Evolutionary conservation across 2,888 invertebrate species (phyloP).

Genomic region (Zootermopsis nevadensis): DNA sequence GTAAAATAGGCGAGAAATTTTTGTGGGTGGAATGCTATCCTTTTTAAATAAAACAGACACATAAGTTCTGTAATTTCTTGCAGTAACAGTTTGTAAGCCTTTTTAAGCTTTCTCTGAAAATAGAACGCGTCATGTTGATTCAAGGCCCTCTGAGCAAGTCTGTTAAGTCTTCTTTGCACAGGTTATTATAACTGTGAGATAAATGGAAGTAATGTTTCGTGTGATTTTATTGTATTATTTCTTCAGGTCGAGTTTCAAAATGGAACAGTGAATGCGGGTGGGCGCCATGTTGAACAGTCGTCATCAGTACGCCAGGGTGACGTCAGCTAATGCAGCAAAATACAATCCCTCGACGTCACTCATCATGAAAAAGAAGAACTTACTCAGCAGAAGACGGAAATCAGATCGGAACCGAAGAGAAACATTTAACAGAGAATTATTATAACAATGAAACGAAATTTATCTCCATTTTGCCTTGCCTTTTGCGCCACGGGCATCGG

Average conservation of each 20-base stretch:
- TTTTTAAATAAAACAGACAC: no score
- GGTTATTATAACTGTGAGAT: no score
- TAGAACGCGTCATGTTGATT: no score
- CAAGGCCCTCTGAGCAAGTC: no score
- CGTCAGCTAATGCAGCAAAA: neutral
- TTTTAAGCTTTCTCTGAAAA: no score
- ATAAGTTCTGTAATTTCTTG: no score
- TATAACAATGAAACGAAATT: conserved; percentile 48
- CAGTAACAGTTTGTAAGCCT: no score
- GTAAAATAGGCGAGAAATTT: no score
- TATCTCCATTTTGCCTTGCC: conserved; percentile 47
- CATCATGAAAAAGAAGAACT: conserved; percentile 24
- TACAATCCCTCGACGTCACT: conserved; percentile 11
- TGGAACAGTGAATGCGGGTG: neutral
- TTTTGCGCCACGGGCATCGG: conserved; percentile 52
- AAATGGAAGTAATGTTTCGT: no score
- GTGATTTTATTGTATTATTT: neutral
- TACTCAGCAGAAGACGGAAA: conserved; percentile 28
- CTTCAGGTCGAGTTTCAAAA: neutral
- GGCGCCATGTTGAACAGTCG: neutral
- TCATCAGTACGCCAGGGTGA: neutral
- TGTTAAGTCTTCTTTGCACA: no score
- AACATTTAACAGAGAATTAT: conserved; percentile 27
- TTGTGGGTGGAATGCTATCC: no score
- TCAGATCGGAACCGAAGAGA: conserved; percentile 11